Conservation (phyloP, 2,888 invertebrate species). For the Sinodicranocentrus sp. region DNA sequence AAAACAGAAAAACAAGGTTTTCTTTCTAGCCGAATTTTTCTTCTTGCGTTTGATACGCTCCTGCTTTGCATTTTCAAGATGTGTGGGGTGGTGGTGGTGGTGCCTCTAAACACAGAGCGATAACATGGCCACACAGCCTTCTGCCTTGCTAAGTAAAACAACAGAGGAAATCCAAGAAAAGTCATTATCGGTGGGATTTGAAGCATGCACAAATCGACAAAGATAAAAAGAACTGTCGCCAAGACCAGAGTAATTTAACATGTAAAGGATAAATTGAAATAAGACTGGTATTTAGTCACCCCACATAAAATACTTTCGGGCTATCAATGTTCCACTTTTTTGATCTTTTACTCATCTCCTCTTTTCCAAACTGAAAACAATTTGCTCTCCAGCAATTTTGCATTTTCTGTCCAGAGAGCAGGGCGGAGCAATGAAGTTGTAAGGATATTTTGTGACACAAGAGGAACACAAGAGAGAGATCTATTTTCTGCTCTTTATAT, state of each 20-base stretch:
- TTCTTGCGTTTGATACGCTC: no score
- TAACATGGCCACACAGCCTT: not conserved
- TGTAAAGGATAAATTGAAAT: conserved; percentile 42
- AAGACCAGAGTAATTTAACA: conserved; percentile 26
- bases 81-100: no score
- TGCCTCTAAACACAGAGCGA: no score
- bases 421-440: not conserved
- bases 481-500: conserved; percentile 20
- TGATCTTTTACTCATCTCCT: conserved; percentile 57
- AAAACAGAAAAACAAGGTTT: no score
- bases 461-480: not conserved
- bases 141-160: not conserved
- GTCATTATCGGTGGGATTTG: conserved; percentile 71
- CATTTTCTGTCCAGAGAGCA: not conserved
- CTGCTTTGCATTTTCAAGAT: no score
- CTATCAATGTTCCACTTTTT: conserved; percentile 46
- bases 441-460: not conserved
- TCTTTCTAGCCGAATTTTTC: no score
- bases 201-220: conserved; percentile 69
- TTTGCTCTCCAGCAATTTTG: not conserved
- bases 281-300: conserved; percentile 7
- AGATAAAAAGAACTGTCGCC: conserved; percentile 59
- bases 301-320: conserved; percentile 27
- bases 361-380: not conserved
- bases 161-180: conserved; percentile 47